Conservation (phyloP, 2,113 vertebrate genomes). For the Sceloporus tristichus region DNA sequence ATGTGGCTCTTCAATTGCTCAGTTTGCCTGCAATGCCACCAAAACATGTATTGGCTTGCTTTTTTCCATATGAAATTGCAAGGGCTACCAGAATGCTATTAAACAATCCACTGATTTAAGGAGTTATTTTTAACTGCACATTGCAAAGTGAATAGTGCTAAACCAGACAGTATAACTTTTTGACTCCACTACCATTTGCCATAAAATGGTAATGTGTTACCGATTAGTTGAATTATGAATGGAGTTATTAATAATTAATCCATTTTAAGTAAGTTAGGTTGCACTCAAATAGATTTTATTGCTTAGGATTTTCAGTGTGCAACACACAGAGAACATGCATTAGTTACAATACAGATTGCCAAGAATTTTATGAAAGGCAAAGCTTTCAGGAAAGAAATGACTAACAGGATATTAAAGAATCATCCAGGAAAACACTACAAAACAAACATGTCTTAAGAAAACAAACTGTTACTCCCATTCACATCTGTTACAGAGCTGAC, state of each 20-base stretch:
- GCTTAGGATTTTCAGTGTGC: neutral
- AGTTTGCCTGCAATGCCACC: no score
- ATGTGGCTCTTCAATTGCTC: neutral
- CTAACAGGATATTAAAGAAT: constrained; percentile 1
- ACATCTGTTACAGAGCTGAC: constrained; percentile 56
- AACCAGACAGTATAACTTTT: neutral
- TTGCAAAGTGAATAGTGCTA: neutral
- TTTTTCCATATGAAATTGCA: neutral
- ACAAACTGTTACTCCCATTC: constrained; percentile 51
- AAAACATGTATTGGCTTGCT: no score
- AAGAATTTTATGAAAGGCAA: constrained; percentile 14
- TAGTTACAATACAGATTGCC: neutral
- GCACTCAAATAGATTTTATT: neutral
- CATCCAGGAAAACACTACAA: neutral
- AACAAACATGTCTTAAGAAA: constrained; percentile 29
- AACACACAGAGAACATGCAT: neutral
- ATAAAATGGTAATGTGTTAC: neutral
- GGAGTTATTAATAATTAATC: neutral
- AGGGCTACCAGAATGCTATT: neutral
- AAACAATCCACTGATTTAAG: neutral
- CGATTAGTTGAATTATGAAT: neutral
- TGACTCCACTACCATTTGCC: neutral
- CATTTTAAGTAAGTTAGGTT: neutral
- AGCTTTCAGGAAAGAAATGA: constrained; percentile 7
- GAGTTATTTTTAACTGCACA: no score